Evolutionary conservation across 2,113 vertebrate species (phyloP).

Genomic region (Gymnarchus niloticus): DNA sequence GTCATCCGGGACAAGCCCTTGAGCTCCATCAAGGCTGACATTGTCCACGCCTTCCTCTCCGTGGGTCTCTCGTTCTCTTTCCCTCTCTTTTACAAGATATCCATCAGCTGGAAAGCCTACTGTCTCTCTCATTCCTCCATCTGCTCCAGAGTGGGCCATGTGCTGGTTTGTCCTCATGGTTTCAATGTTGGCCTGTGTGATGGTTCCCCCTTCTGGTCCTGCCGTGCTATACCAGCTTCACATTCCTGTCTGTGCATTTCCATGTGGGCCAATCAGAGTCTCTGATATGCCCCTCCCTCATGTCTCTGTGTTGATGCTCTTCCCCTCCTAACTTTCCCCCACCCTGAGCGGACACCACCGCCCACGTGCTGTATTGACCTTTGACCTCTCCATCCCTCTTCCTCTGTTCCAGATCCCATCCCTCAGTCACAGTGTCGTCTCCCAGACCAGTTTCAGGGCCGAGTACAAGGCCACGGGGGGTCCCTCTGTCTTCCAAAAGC

Average conservation of each 20-base stretch:
- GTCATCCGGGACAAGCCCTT: slow-evolving; percentile 85
- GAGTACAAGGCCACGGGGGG: slow-evolving; percentile 83
- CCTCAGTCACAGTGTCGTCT: slow-evolving; percentile 86
- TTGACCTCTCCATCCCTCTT: slow-evolving; percentile 19
- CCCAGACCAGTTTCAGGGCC: slow-evolving; percentile 87
- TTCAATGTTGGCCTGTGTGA: background rate
- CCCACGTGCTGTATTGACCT: slow-evolving; percentile 17
- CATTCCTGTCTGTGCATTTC: background rate
- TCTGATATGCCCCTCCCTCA: background rate
- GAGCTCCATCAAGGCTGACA: slow-evolving; percentile 91
- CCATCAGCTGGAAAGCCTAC: background rate
- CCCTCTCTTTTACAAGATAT: background rate
- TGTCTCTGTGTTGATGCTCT: background rate
- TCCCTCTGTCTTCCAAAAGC: slow-evolving; percentile 89
- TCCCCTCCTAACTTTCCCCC: background rate
- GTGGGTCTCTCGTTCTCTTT: slow-evolving; percentile 56
- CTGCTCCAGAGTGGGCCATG: background rate
- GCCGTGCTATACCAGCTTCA: background rate
- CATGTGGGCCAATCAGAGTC: background rate
- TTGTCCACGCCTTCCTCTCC: slow-evolving; percentile 85
- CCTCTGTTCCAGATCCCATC: slow-evolving; percentile 73
- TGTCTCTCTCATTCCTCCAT: background rate
- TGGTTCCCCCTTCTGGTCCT: background rate
- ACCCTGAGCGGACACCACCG: background rate
- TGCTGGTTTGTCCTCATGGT: background rate